Percentiles rank a stretch among this genome's conserved stretches.
Conservation (phyloP, 2,888 invertebrate species). For the Scotopteryx bipunctaria region DNA sequence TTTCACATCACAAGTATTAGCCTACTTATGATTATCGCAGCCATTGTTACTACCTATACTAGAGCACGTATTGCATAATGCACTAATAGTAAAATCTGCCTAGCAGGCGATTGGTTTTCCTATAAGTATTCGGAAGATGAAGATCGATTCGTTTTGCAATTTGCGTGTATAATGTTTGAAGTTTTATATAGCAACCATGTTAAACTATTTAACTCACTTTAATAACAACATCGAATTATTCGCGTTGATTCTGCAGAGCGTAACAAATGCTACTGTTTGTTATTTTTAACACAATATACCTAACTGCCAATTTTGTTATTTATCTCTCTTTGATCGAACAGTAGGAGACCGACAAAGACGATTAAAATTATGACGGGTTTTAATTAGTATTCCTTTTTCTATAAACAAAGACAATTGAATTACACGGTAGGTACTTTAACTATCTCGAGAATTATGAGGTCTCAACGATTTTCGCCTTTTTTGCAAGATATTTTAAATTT, state of each 20-base stretch:
- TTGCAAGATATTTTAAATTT: too few relatives aligned
- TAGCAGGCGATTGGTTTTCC: constrained; percentile 36
- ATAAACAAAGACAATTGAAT: too few relatives aligned
- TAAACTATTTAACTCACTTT: constrained; percentile 10
- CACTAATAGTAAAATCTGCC: constrained; percentile 34
- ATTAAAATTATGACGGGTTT: too few relatives aligned
- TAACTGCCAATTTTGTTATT: not conserved
- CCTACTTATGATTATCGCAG: constrained; percentile 61
- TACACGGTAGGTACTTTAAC: too few relatives aligned
- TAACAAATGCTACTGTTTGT: constrained; percentile 19
- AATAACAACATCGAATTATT: constrained; percentile 19
- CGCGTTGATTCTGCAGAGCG: constrained; percentile 15
- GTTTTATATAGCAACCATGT: constrained; percentile 15
- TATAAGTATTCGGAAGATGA: constrained; percentile 14
- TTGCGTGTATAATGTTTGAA: not conserved
- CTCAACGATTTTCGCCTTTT: too few relatives aligned
- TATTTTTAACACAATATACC: not conserved
- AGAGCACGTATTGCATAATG: constrained; percentile 54
- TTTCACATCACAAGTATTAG: constrained; percentile 70
- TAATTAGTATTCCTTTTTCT: too few relatives aligned
- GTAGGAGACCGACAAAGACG: too few relatives aligned
- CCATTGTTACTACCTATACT: constrained; percentile 54
- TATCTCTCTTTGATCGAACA: not conserved
- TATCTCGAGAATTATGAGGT: too few relatives aligned
- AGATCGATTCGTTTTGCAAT: constrained; percentile 17